Conservation (phyloP, 53 echinoderm and acorn worm species). For the Zoroaster sp. region DNA sequence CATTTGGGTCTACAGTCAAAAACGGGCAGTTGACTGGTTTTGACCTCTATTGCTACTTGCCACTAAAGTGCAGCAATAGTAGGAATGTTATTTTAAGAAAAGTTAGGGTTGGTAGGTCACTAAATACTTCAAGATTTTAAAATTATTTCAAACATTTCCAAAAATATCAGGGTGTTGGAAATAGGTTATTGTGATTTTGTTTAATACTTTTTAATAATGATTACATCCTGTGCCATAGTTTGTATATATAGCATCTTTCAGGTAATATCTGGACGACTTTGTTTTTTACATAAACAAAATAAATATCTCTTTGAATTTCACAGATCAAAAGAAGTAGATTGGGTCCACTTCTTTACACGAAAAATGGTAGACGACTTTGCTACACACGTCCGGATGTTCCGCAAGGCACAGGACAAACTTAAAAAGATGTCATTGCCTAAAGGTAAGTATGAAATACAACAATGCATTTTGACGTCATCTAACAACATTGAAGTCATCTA, state of each 20-base stretch:
- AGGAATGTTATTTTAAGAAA: too few relatives aligned
- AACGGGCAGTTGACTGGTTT: not conserved
- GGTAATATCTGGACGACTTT: not conserved
- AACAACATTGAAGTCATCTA: not conserved
- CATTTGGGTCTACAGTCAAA: too few relatives aligned
- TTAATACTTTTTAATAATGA: too few relatives aligned
- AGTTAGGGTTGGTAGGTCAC: too few relatives aligned
- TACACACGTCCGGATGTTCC: constrained; percentile 88
- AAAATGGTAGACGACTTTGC: constrained; percentile 95
- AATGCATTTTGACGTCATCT: not conserved
- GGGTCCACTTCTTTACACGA: constrained; percentile 91
- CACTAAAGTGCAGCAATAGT: too few relatives aligned
- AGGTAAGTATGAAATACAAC: constrained; percentile 55
- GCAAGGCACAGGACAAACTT: constrained; percentile 88
- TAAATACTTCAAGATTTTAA: too few relatives aligned
- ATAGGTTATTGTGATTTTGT: too few relatives aligned
- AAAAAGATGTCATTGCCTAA: constrained; percentile 70
- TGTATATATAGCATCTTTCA: not conserved
- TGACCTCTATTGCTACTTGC: too few relatives aligned
- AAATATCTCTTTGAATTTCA: not conserved
- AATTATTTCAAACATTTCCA: too few relatives aligned
- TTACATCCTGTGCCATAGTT: too few relatives aligned
- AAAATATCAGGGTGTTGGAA: too few relatives aligned
- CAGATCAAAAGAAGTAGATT: constrained; percentile 98
- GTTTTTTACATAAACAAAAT: too few relatives aligned